These are phyloP conservation scores for Galeopsomyia nigrocyanea DNA, from an alignment of 2,888 invertebrate species.

Conservation along the genomic window DNA sequence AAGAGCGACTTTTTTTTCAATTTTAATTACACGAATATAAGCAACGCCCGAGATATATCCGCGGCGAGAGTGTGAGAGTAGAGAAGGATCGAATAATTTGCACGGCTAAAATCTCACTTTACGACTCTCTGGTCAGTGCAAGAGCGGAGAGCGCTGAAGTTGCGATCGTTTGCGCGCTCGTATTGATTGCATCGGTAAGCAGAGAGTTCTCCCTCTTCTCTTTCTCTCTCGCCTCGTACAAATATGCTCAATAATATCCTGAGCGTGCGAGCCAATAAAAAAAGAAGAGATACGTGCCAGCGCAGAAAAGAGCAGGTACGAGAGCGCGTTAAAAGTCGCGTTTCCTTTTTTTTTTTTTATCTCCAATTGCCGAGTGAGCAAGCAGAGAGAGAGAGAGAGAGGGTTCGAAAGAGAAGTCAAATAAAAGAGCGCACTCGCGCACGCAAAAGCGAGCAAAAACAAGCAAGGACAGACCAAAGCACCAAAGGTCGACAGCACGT, in stretches of 20 bases:
- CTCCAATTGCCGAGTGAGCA: conserved; percentile 3
- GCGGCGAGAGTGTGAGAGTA: too few relatives aligned
- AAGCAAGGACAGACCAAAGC: conserved; percentile 37
- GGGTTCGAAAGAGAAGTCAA: conserved; percentile 22
- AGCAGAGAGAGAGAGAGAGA: background rate
- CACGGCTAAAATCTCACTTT: conserved; percentile 2
- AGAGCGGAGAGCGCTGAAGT: too few relatives aligned
- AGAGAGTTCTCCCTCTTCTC: background rate
- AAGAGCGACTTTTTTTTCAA: too few relatives aligned
- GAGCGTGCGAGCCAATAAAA: too few relatives aligned
- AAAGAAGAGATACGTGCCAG: background rate
- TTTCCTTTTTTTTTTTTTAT: background rate
- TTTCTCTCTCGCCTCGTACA: too few relatives aligned
- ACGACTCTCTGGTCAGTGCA: background rate
- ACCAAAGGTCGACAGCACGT: conserved; percentile 39
- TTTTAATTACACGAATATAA: too few relatives aligned
- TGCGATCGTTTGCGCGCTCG: conserved; percentile 16
- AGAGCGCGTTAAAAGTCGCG: conserved; percentile 6
- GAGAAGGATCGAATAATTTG: too few relatives aligned
- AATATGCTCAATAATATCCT: too few relatives aligned
- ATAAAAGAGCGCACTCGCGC: conserved; percentile 20
- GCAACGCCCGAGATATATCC: too few relatives aligned
- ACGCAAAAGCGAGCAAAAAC: conserved; percentile 27
- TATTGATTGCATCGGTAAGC: conserved; percentile 19
- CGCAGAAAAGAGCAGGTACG: conserved; percentile 1